A percentile compares a stretch with the other conserved stretches of the same genome.
phyloP scores from a whole-genome alignment of 2,888 invertebrate species.

The Chrysopilus asiliformis region DNA sequence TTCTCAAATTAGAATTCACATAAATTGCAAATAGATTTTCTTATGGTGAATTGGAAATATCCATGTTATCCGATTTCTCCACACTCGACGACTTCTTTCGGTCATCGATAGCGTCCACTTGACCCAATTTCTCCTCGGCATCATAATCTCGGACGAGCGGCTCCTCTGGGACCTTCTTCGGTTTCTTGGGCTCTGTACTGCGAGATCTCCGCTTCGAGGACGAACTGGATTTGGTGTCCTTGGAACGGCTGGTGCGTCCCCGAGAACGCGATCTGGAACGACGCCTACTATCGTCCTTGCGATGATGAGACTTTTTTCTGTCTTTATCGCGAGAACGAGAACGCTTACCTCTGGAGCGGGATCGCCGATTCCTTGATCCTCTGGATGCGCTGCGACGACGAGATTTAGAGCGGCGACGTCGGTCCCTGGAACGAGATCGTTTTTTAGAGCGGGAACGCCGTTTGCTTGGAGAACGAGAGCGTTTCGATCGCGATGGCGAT shows the following conservation, averaged over 20 bases:
- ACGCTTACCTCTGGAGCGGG: slow-evolving; percentile 26
- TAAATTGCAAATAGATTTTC: slow-evolving; percentile 3
- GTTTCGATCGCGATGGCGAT: slow-evolving; percentile 39
- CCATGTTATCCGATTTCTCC: slow-evolving; percentile 58
- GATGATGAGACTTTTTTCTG: slow-evolving; percentile 46
- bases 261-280: slow-evolving; percentile 33
- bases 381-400: slow-evolving; percentile 25
- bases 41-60: slow-evolving; percentile 65
- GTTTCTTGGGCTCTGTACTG: slow-evolving; percentile 30
- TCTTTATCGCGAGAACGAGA: slow-evolving; percentile 45
- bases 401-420: slow-evolving; percentile 29
- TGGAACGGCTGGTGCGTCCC: slow-evolving; percentile 28
- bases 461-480: slow-evolving; percentile 44
- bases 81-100: slow-evolving; percentile 39
- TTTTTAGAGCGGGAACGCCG: slow-evolving; percentile 43
- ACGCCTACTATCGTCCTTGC: slow-evolving; percentile 37
- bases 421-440: slow-evolving; percentile 27
- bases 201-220: slow-evolving; percentile 29
- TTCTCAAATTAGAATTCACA: too few relatives aligned
- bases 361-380: slow-evolving; percentile 24
- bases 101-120: slow-evolving; percentile 37
- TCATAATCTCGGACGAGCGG: slow-evolving; percentile 29
- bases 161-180: slow-evolving; percentile 20
- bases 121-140: slow-evolving; percentile 27
- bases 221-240: slow-evolving; percentile 26